phyloP scores from a whole-genome alignment of 2,797 vertebrate species.

The Eleutherodactylus coqui region DNA sequence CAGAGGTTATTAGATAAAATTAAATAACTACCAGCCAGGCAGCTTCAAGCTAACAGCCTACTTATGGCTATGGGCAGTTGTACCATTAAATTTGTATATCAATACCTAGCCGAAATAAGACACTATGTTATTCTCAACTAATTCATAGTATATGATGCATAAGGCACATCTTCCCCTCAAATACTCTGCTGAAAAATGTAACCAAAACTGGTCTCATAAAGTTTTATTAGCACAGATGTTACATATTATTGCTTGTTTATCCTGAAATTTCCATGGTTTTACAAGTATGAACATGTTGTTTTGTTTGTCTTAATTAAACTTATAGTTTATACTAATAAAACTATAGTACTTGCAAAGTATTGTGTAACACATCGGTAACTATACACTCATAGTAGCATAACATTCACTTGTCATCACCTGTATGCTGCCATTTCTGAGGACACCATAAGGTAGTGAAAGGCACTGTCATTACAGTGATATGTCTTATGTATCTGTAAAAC shows the following conservation, averaged over 20 bases:
- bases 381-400: background rate
- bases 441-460: no score
- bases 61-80: no score
- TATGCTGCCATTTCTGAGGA: no score
- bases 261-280: background rate
- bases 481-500: no score
- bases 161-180: background rate
- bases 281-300: background rate
- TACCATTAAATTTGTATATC: no score
- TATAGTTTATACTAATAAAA: background rate
- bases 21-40: no score
- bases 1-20: no score
- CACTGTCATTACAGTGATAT: no score
- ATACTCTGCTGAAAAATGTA: background rate
- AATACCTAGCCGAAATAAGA: no score
- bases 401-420: background rate
- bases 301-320: background rate
- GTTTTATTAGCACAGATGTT: slow-evolving; percentile 10
- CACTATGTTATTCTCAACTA: no score
- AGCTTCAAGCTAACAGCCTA: no score
- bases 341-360: background rate
- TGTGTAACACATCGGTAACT: background rate
- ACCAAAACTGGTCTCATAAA: background rate
- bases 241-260: background rate
- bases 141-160: background rate